Base-by-base conservation (phyloP, 2,888 invertebrate species). In the Sinotaia quadrata region DNA sequence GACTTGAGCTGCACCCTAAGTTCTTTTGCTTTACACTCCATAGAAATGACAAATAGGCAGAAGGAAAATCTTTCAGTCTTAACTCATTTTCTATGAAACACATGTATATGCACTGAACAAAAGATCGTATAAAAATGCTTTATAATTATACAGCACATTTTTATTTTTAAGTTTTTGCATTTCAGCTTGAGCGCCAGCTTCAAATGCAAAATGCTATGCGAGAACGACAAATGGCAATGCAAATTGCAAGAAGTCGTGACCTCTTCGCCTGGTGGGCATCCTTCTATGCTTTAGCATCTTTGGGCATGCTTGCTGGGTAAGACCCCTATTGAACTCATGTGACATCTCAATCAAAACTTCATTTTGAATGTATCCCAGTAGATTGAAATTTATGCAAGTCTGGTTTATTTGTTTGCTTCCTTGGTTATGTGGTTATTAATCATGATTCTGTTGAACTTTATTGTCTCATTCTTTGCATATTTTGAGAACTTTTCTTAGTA, bases 191-290 rank as follows among this genome's bases (percentile, higher is more conserved):
- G 84, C 90, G 94, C 71, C 94, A 94, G 89, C 92, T 94, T 75
- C 94, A 94, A 84, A 91, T 94, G 90, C 93, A 93, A 86, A 93
- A 93, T 87, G 93, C 93, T 88, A 92, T 94, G 89, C 91, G 93
- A 82, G 93, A 94, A 85, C 89, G 93, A 71, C 91, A 92, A 88
- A 90, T 92, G 87, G 94, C 94, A 0, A 88, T 93, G 88, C 91
- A 92, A 86, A 91, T 87, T 24, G 86, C 94, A 0, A 90, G 91
- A 81, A 90, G 91, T 75, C 90, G 94, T 75, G 94, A 94, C 83
- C 88, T 93, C 27, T 92, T 93, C 82, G 91, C 92, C 78, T 94
- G 94, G 93, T 88, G 92, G 67, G 91, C 91, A 47, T 89, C 92
- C 12, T 94, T 94, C 88, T 93, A 92, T 84, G 78, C 91, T 54